phyloP scores from a whole-genome alignment of 2,797 vertebrate genomes.

The Margarornis squamiger region DNA sequence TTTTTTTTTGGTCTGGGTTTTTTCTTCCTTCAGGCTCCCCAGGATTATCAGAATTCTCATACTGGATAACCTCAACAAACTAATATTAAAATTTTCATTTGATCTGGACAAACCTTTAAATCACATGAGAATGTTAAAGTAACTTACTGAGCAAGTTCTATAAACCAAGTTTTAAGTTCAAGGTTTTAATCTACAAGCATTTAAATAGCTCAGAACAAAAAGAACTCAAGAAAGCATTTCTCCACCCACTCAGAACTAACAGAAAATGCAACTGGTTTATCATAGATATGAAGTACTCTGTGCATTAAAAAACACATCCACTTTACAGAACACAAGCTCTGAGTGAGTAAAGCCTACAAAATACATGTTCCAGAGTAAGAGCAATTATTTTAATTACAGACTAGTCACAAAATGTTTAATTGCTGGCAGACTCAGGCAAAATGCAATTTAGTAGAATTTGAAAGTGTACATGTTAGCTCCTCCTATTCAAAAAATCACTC shows the following conservation, averaged over 20 bases:
- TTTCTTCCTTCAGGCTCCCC: not conserved
- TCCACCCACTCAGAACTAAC: not conserved
- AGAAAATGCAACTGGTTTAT: not conserved
- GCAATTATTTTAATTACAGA: conserved; percentile 33
- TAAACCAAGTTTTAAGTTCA: not conserved
- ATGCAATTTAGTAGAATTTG: not conserved
- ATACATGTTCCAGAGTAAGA: not conserved
- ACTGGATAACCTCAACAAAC: not conserved
- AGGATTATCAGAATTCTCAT: not conserved
- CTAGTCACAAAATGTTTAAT: not conserved
- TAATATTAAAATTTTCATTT: not conserved
- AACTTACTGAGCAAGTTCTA: not conserved
- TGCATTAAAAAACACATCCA: not conserved
- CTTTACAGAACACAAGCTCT: not conserved
- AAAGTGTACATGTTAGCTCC: not conserved
- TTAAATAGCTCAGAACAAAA: not conserved
- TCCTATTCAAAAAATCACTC: not conserved
- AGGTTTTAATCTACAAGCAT: not conserved
- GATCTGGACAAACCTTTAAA: not conserved
- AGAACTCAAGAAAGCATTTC: not conserved
- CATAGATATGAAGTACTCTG: not conserved
- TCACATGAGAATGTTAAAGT: not conserved
- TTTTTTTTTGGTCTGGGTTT: not conserved
- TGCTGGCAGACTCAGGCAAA: not conserved
- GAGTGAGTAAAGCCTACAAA: not conserved